A percentile compares a stretch with the other conserved stretches of the same genome.
phyloP scores from a whole-genome alignment of 2,888 invertebrate species.

The Colostygia pectinataria region DNA sequence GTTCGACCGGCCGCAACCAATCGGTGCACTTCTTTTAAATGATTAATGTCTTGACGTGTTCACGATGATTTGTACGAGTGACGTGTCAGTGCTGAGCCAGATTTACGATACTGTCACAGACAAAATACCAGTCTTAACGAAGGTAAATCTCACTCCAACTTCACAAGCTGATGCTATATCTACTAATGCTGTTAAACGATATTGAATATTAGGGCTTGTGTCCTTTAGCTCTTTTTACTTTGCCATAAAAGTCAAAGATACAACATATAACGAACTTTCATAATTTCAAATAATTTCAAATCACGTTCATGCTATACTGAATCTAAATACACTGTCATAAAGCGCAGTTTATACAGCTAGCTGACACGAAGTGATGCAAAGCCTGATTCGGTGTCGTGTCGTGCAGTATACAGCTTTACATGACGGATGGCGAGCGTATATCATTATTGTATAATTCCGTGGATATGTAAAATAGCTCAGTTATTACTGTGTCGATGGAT shows the following conservation, averaged over 20 bases:
- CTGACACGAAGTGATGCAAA: background rate
- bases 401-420: conserved; percentile 48
- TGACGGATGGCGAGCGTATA: conserved; percentile 60
- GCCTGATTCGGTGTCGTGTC: conserved; percentile 55
- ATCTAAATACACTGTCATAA: background rate
- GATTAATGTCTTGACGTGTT: conserved; percentile 75
- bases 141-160: background rate
- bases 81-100: conserved; percentile 58
- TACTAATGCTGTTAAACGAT: background rate
- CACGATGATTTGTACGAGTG: conserved; percentile 77
- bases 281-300: no score
- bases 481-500: conserved; percentile 32
- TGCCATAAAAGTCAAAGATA: background rate
- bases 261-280: no score
- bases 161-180: background rate
- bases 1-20: conserved; percentile 73
- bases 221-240: conserved; percentile 2
- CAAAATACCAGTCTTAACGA: background rate
- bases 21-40: conserved; percentile 71
- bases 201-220: background rate
- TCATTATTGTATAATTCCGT: conserved; percentile 56
- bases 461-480: conserved; percentile 52
- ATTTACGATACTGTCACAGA: conserved; percentile 54
- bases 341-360: conserved; percentile 1
- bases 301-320: background rate